A percentile compares a stretch with the other conserved stretches of the same genome.
These are phyloP conservation scores for Sebastes iracundus DNA, from an alignment of 2,797 vertebrate genomes.

Conservation along the genomic window DNA sequence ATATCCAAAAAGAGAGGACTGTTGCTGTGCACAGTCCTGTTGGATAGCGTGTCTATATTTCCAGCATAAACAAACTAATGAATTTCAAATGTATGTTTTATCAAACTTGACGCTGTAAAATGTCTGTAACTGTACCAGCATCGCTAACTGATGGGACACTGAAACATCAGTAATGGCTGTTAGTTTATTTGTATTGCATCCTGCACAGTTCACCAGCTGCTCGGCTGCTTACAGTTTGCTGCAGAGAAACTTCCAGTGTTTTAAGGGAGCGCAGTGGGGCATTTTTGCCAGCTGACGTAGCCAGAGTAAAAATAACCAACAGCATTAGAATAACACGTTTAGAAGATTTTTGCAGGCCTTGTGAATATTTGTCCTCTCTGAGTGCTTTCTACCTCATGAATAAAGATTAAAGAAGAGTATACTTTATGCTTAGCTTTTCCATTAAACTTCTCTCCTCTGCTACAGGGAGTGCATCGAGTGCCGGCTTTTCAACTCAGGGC, in stretches of 20 bases:
- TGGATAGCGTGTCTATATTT: accelerated
- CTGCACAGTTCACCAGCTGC: neutral
- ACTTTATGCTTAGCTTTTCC: neutral
- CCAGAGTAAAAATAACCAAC: neutral
- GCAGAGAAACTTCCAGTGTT: neutral
- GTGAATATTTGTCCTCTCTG: neutral
- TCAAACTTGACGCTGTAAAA: too few species aligned
- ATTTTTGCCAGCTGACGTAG: neutral
- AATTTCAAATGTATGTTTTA: too few species aligned
- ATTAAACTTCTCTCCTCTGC: neutral
- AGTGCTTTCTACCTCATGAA: neutral
- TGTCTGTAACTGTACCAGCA: neutral
- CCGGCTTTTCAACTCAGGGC: slow-evolving; percentile 89
- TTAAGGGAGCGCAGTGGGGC: neutral
- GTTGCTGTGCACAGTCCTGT: too few species aligned
- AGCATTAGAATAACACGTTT: neutral
- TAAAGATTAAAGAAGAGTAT: neutral
- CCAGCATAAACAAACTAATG: too few species aligned
- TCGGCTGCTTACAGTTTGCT: neutral
- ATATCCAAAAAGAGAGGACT: too few species aligned
- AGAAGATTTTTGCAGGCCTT: neutral
- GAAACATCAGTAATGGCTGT: neutral
- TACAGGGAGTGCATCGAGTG: slow-evolving; percentile 96
- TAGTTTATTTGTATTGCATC: neutral
- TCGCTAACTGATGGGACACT: neutral